phyloP scores from a whole-genome alignment of 2,113 vertebrate species.

The Saguinus imperator region DNA sequence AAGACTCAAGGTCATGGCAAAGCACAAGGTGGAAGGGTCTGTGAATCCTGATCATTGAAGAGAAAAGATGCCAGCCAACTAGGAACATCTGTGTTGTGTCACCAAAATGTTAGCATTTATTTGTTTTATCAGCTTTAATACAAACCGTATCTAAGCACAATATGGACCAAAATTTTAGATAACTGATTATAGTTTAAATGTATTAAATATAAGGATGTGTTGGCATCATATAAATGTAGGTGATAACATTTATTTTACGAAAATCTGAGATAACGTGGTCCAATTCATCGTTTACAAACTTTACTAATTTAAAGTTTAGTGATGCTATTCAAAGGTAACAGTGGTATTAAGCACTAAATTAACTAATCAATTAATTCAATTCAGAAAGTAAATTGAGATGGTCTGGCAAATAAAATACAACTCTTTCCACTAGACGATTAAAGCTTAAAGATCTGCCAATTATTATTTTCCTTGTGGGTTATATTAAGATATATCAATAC shows the following conservation, averaged over 20 bases:
- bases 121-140: background rate
- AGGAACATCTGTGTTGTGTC: background rate
- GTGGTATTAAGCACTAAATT: slow-evolving; percentile 74
- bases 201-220: background rate
- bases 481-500: slow-evolving; percentile 45
- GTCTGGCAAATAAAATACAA: slow-evolving; percentile 76
- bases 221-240: background rate
- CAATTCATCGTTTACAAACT: slow-evolving; percentile 58
- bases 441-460: slow-evolving; percentile 60
- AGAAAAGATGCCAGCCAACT: background rate
- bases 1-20: background rate
- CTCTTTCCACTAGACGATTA: slow-evolving; percentile 52
- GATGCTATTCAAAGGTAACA: slow-evolving; percentile 74
- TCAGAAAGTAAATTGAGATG: slow-evolving; percentile 78
- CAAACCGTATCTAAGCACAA: background rate
- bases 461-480: slow-evolving; percentile 52
- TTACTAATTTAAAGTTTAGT: slow-evolving; percentile 79
- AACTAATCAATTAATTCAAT: slow-evolving; percentile 80
- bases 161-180: background rate
- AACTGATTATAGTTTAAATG: background rate
- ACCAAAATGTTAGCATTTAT: background rate
- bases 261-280: background rate
- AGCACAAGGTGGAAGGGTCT: background rate
- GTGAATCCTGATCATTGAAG: background rate
- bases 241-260: background rate